Base-by-base conservation (phyloP, 2,888 invertebrate genomes). In the Mythimna loreyi region DNA sequence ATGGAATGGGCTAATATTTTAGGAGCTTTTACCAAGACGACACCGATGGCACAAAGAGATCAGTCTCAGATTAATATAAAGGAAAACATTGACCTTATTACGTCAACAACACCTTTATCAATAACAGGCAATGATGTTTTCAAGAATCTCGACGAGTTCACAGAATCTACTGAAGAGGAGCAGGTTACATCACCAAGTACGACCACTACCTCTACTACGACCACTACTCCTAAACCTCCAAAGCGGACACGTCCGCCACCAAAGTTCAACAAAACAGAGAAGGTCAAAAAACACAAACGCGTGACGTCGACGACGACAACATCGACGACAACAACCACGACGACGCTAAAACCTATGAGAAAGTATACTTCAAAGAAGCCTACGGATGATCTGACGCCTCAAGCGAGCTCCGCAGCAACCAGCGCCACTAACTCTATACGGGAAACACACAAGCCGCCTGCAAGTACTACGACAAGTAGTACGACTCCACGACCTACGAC, bases 241-340 rank as follows among this genome's bases (percentile, higher is more conserved):
- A 94, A 92, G 76, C 92, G 94, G 23, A 96, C 96, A 43, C 91
- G 95, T 19, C 93, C 95, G 33, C 93, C 94, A 60, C 92, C 90
- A 13, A 93, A 92, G 71, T 93, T 93, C 63, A 86, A 79, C 11
- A 93, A 93, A 83, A 85, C 89, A 67, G 91, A 91, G 19, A 94
- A 93, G 84, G 77, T 89, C 7, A 94, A 92, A 77, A 96, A 96
- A 80, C 92, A 93, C 70, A 94, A 94, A 83, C 91, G 94, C 36
- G 80, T 93, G 6, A 92, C 91, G 13, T 88, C 90, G 56, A 90
- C 91, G n/a, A 89, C 91, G 53, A 90, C 91, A n/a, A 89, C 91
- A n/a, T 88, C 90, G 56, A 90, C 91, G n/a, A 89, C 91, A 55
- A 90, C 91, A n/a, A 89, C 91, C 36, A 90, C 91, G 43, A 91